phyloP scores from a whole-genome alignment of 2,113 vertebrate genomes.

The Gopherus flavomarginatus region DNA sequence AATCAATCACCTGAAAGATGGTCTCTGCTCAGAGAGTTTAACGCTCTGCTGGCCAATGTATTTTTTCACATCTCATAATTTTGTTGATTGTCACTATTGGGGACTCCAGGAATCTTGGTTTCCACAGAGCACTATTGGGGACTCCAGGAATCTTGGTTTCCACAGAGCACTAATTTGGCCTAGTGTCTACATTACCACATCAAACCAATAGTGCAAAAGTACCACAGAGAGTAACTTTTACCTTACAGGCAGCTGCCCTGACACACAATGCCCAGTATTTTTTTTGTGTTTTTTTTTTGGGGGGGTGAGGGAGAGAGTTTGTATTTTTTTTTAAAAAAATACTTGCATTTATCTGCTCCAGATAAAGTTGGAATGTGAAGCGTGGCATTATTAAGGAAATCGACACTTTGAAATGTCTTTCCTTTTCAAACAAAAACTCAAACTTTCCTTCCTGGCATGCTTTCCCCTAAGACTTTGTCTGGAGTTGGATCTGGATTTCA shows the following conservation, averaged over 20 bases:
- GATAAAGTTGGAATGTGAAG: not conserved
- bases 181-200: not conserved
- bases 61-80: not conserved
- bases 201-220: not conserved
- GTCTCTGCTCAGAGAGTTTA: not conserved
- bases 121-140: not conserved
- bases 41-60: rapidly evolving
- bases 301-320: rapidly evolving
- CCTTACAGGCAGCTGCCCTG: not conserved
- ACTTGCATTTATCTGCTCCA: not conserved
- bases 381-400: not conserved
- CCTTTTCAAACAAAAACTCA: slow-evolving; percentile 16
- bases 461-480: slow-evolving; percentile 20
- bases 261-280: not conserved
- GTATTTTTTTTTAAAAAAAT: not conserved
- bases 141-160: not conserved
- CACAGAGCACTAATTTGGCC: not conserved
- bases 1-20: not conserved
- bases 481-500: slow-evolving; percentile 22
- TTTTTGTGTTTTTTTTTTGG: too few species aligned
- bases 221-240: not conserved
- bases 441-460: not conserved
- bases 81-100: not conserved
- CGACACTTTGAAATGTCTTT: not conserved
- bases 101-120: not conserved